Evolutionary conservation across 2,888 invertebrate species (phyloP).

Genomic region (Gibbula magus): DNA sequence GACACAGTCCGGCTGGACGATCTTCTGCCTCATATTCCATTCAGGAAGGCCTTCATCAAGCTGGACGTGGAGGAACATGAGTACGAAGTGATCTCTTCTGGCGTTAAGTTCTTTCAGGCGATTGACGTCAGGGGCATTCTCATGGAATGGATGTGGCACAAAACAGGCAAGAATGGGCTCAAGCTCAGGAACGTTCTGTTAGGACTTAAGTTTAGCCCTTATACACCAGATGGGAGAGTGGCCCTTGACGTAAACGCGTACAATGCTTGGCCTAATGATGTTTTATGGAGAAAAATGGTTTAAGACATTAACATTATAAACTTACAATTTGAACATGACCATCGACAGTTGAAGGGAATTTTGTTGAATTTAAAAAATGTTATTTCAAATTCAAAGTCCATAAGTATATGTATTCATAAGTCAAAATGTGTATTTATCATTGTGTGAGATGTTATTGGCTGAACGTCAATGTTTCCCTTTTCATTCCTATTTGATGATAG

Average conservation of each 20-base stretch:
- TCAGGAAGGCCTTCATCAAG: slow-evolving; percentile 16
- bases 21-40: background rate
- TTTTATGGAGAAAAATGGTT: slow-evolving; percentile 2
- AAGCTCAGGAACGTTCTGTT: background rate
- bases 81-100: background rate
- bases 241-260: background rate
- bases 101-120: background rate
- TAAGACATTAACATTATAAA: no score
- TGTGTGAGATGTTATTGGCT: no score
- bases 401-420: no score
- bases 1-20: slow-evolving; percentile 6
- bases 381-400: no score
- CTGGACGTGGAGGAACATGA: slow-evolving; percentile 15
- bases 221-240: background rate
- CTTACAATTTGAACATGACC: no score
- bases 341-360: no score
- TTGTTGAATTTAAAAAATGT: no score
- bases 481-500: no score
- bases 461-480: no score
- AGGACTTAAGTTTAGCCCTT: background rate
- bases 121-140: slow-evolving; percentile 7
- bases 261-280: slow-evolving; percentile 10
- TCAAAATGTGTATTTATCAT: no score
- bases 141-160: slow-evolving; percentile 15
- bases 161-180: background rate